phyloP scores from a whole-genome alignment of 2,888 invertebrate species.

The Sabatieria punctata region DNA sequence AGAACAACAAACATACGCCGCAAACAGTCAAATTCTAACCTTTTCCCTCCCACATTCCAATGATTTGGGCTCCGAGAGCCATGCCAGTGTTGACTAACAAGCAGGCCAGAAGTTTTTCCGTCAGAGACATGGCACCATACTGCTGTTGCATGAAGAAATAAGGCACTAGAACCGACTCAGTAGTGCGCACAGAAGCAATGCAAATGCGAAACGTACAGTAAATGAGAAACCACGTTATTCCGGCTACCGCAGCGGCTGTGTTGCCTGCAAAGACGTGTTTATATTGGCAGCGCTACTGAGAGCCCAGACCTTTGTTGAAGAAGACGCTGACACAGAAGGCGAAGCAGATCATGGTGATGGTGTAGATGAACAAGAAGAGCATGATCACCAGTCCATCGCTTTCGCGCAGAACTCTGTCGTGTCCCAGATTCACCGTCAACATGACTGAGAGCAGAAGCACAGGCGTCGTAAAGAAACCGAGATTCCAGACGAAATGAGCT shows the following conservation, averaged over 20 bases:
- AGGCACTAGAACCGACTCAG: no score
- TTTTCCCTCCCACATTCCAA: slow-evolving; percentile 52
- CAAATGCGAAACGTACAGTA: no score
- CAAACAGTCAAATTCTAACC: no score
- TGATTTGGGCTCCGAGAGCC: slow-evolving; percentile 56
- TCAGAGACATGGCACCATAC: slow-evolving; percentile 45
- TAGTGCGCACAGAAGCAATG: no score
- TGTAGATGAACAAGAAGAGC: slow-evolving; percentile 52
- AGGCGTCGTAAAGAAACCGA: slow-evolving; percentile 48
- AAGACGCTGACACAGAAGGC: slow-evolving; percentile 61
- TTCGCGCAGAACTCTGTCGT: slow-evolving; percentile 47
- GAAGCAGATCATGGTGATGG: slow-evolving; percentile 52
- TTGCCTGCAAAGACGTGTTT: no score
- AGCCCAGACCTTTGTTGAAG: slow-evolving; percentile 64
- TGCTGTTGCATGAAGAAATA: slow-evolving; percentile 49
- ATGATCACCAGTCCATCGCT: slow-evolving; percentile 50
- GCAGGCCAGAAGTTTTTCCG: slow-evolving; percentile 45
- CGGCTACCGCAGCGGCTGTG: no score
- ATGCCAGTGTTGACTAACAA: slow-evolving; percentile 59
- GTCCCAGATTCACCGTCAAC: slow-evolving; percentile 23
- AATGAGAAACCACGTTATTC: no score
- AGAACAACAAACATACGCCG: no score
- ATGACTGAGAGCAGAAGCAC: slow-evolving; percentile 37
- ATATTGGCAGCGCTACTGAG: no score
- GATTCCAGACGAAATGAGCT: slow-evolving; percentile 65